Evolutionary conservation across 2,113 vertebrate genomes (phyloP).

Genomic region (Orthonyx spaldingii): DNA sequence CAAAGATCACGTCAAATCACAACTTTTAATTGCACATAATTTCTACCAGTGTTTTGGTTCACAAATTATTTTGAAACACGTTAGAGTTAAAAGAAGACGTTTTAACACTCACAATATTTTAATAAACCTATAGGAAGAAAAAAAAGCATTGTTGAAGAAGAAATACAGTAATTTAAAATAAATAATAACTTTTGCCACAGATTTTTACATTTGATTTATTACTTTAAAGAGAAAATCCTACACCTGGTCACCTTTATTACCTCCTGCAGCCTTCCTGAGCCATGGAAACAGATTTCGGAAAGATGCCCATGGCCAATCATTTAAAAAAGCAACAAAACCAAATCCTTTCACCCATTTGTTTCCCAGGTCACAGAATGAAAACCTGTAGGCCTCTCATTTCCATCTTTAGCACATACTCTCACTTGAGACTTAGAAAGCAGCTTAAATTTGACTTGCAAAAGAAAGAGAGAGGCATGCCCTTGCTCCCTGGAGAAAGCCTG

Average conservation of each 20-base stretch:
- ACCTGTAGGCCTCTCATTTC: not conserved
- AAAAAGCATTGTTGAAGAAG: not conserved
- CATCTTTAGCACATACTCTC: not conserved
- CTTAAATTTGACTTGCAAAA: conserved; percentile 10
- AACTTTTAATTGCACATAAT: not conserved
- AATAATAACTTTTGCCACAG: not conserved
- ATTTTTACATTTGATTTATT: not conserved
- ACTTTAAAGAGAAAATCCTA: not conserved
- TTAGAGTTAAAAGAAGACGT: not conserved
- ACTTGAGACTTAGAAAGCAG: not conserved
- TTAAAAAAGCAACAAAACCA: not conserved
- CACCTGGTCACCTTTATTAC: not conserved
- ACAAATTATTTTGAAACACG: not conserved
- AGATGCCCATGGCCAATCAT: not conserved
- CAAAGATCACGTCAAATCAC: not conserved
- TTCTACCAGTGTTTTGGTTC: not conserved
- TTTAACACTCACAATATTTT: not conserved
- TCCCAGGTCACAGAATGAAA: conserved; percentile 2
- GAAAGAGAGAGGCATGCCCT: not conserved
- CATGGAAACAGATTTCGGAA: not conserved
- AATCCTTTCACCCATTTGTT: not conserved
- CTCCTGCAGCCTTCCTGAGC: not conserved
- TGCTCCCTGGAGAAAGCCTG: not conserved
- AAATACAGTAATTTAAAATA: not conserved
- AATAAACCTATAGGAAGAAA: not conserved